Conservation (phyloP, 2,888 invertebrate genomes). For the Ornithoptera priamus region DNA sequence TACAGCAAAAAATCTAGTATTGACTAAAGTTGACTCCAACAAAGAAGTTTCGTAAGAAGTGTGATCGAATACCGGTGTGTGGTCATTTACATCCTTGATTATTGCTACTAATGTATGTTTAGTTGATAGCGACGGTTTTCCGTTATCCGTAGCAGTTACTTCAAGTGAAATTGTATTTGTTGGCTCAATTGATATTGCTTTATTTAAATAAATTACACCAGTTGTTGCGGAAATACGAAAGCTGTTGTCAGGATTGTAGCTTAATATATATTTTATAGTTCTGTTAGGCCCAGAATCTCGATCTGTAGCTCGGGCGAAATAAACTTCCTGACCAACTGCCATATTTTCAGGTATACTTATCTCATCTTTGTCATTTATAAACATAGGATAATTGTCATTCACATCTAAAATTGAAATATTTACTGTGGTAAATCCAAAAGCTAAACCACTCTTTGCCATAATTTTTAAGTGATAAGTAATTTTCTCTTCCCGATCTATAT, state of each 20-base stretch:
- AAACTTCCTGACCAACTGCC: slow-evolving; percentile 96
- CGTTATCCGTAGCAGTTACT: slow-evolving; percentile 92
- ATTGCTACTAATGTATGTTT: slow-evolving; percentile 86
- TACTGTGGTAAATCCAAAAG: slow-evolving; percentile 88
- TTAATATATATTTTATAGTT: slow-evolving; percentile 89
- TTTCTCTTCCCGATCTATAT: slow-evolving; percentile 91
- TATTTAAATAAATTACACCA: slow-evolving; percentile 93
- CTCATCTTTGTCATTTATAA: slow-evolving; percentile 88
- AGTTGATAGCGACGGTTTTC: slow-evolving; percentile 86
- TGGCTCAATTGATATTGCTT: slow-evolving; percentile 87
- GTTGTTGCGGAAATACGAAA: slow-evolving; percentile 92
- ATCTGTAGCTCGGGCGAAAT: slow-evolving; percentile 92
- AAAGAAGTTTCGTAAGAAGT: slow-evolving; percentile 96
- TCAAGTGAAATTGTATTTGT: slow-evolving; percentile 86
- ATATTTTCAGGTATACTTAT: slow-evolving; percentile 91
- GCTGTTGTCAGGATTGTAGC: slow-evolving; percentile 88
- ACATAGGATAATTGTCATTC: slow-evolving; percentile 94
- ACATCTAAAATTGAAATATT: slow-evolving; percentile 91
- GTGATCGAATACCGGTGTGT: slow-evolving; percentile 95
- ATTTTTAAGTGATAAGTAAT: slow-evolving; percentile 88
- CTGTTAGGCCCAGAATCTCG: slow-evolving; percentile 94
- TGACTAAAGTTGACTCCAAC: slow-evolving; percentile 93
- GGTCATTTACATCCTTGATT: slow-evolving; percentile 95
- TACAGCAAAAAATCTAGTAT: slow-evolving; percentile 93
- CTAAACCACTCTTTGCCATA: slow-evolving; percentile 87